Evolutionary conservation across 92 coral and sea anemone species (phyloP), one percentile per base, ranked within the genome.

Genomic region (Palythoa grandis): DNA sequence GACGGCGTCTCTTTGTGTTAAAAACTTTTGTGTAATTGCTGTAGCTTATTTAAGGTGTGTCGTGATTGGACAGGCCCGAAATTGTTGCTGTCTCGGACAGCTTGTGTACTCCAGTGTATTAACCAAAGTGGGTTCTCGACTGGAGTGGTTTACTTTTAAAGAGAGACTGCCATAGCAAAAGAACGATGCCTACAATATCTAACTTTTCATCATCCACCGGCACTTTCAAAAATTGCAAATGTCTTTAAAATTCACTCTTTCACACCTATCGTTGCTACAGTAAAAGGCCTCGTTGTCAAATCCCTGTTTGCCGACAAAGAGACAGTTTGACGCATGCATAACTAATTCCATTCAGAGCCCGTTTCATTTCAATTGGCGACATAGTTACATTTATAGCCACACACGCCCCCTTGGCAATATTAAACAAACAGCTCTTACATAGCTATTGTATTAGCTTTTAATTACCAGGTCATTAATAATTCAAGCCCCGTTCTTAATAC

Each of bases 401-500:
- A n/a, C 75, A 63, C 86, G 76, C 78, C 85, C 57, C 85, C 85
- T 66, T 20, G 19, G 85, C 85, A 47, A 48, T 20, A 43, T 53
- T 66, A 67, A 66, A 80, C 85, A 80, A 80, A 80, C 85, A 80
- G 58, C 74, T 23, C 63, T 63, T 80, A 65, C 75, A 54, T 19
- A 9, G 63, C 66, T 40, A 87, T 91, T 91, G 93, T 91, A 75
- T 83, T 76, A 40, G 80, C 57, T 40, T 72, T 87, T 91, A 91
- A 91, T 91, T 91, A 86, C 89, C 86, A 77, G 72, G 85, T 87
- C 76, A 84, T 91, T 89, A 91, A 91, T 91, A 77, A 91, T 91
- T 77, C 91, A 91, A 72, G 25, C 78, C 71, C 68, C 40, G 77
- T 56, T 47, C 67, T 83, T 83, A 87, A 91, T 60, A 67, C 78